These are phyloP conservation scores for Periparus ater DNA, from an alignment of 2,797 vertebrate genomes.

Conservation along the genomic window DNA sequence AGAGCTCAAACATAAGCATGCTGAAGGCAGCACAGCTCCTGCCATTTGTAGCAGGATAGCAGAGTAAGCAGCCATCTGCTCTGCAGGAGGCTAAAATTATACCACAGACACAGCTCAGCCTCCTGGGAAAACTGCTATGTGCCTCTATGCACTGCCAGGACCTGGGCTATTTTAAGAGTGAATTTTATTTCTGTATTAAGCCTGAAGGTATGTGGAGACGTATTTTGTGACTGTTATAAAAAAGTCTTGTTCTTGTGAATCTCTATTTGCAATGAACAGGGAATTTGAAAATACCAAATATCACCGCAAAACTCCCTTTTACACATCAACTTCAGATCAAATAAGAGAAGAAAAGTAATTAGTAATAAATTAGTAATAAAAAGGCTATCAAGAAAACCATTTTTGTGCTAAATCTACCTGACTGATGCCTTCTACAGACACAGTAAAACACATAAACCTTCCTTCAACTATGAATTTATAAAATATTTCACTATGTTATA, in stretches of 20 bases:
- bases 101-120: neutral
- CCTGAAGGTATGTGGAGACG: neutral
- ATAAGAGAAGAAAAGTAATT: neutral
- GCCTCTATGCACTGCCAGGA: neutral
- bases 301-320: neutral
- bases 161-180: neutral
- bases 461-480: neutral
- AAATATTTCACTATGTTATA: neutral
- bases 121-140: neutral
- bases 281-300: neutral
- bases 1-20: neutral
- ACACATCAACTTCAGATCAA: neutral
- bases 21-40: neutral
- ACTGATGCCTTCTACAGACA: neutral
- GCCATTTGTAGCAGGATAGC: neutral
- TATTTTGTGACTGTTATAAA: neutral
- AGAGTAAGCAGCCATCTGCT: constrained; percentile 2
- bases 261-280: neutral
- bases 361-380: neutral
- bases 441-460: neutral
- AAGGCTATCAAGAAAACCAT: neutral
- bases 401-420: neutral
- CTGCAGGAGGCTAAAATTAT: constrained; percentile 33
- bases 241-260: neutral
- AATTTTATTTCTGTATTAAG: neutral